Evolutionary conservation across 2,888 invertebrate species (phyloP).

Genomic region (Platycheirus albimanus): DNA sequence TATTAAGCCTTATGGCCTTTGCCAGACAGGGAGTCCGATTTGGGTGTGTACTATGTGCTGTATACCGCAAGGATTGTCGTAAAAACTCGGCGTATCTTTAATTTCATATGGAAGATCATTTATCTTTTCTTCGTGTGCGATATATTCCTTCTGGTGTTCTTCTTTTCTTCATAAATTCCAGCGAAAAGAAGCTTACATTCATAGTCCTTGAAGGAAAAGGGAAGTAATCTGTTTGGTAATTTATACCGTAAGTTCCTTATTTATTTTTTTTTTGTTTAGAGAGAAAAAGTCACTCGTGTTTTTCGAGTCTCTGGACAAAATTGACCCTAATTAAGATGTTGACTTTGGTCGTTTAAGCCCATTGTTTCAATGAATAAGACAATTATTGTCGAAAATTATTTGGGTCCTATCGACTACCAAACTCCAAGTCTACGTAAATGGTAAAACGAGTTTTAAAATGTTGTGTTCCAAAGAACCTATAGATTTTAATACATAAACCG

Average conservation of each 20-base stretch:
- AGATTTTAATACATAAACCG: too few species aligned
- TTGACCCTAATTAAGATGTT: conserved; percentile 56
- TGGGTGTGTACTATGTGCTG: background rate
- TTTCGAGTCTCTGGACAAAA: background rate
- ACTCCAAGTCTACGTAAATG: too few species aligned
- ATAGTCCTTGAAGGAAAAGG: background rate
- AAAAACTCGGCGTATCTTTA: conserved; percentile 52
- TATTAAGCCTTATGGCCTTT: conserved; percentile 26
- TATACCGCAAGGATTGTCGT: conserved; percentile 35
- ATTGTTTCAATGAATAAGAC: too few species aligned
- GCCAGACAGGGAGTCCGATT: conserved; percentile 16
- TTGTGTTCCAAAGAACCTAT: too few species aligned
- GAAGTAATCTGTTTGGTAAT: conserved; percentile 45
- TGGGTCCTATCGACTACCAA: too few species aligned
- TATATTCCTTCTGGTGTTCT: conserved; percentile 59
- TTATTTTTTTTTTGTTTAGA: background rate
- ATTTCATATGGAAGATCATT: conserved; percentile 53
- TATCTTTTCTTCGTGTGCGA: conserved; percentile 54
- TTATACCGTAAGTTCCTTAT: conserved; percentile 26
- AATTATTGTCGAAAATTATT: too few species aligned
- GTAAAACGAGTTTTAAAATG: too few species aligned
- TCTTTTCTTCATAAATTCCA: background rate
- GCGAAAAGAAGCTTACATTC: background rate
- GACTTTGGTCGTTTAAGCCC: conserved; percentile 36
- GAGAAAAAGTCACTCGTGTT: background rate